Percentiles rank a stretch among this genome's conserved stretches.
phyloP scores from a whole-genome alignment of 92 coral and sea anemone species.

The Ricordea florida region DNA sequence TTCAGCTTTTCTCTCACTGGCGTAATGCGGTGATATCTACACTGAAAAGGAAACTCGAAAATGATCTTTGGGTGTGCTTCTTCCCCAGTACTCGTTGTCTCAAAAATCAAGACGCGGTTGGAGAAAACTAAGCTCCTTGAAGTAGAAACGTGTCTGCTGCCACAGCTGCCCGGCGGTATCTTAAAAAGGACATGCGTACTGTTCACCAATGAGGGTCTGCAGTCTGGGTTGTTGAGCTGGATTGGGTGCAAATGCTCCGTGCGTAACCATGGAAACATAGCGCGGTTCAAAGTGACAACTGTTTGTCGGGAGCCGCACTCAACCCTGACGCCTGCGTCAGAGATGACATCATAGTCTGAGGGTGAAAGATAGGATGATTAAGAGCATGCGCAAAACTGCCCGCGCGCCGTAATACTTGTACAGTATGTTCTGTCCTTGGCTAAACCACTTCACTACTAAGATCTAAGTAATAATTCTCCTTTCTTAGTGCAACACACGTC shows the following conservation, averaged over 20 bases:
- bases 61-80: neutral
- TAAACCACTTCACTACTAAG: too few species aligned
- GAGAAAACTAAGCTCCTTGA: neutral
- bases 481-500: too few species aligned
- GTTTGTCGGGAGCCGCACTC: constrained; percentile 28
- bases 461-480: too few species aligned
- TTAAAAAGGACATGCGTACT: constrained; percentile 47
- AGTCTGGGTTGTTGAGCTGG: constrained; percentile 59
- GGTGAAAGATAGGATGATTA: neutral
- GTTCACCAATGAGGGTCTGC: constrained; percentile 48
- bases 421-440: too few species aligned
- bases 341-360: constrained; percentile 33
- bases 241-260: constrained; percentile 54
- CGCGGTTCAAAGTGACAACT: constrained; percentile 24
- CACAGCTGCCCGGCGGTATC: constrained; percentile 60
- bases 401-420: too few species aligned
- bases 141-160: constrained; percentile 29
- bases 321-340: constrained; percentile 22
- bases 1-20: neutral
- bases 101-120: constrained; percentile 13
- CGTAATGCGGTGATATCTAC: neutral
- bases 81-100: neutral
- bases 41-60: neutral
- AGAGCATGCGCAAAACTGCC: neutral
- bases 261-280: constrained; percentile 60